Evolutionary conservation across 2,113 vertebrate species (phyloP).

Genomic region (Clarias magur): DNA sequence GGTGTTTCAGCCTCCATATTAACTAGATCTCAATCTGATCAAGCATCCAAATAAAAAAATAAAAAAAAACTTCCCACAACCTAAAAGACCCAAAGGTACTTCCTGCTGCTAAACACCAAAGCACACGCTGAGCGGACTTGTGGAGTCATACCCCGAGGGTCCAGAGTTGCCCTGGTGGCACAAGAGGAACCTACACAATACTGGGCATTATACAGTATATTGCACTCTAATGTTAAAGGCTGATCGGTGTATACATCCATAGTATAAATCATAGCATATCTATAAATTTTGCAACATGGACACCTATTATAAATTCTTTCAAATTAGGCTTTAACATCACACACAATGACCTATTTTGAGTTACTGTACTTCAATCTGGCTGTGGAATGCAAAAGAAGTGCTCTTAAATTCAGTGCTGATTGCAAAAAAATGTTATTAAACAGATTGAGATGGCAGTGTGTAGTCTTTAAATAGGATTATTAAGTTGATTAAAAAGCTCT

Average conservation of each 20-base stretch:
- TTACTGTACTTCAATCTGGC: background rate
- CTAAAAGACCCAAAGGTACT: too few species aligned
- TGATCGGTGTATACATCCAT: background rate
- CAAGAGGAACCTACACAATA: too few species aligned
- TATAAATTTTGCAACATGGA: background rate
- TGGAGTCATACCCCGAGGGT: too few species aligned
- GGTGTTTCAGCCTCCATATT: too few species aligned
- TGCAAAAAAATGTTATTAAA: background rate
- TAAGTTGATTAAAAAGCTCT: conserved; percentile 28
- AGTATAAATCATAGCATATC: background rate
- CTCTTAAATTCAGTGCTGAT: background rate
- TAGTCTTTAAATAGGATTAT: background rate
- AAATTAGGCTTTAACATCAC: background rate
- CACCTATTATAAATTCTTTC: background rate
- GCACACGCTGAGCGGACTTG: too few species aligned
- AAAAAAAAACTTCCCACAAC: too few species aligned
- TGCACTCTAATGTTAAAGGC: too few species aligned
- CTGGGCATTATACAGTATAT: too few species aligned
- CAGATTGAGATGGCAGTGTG: background rate
- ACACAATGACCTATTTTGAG: background rate
- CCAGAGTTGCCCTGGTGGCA: too few species aligned
- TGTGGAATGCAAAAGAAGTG: background rate
- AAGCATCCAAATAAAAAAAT: too few species aligned
- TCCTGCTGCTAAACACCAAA: too few species aligned
- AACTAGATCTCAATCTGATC: too few species aligned